Evolutionary conservation across 2,797 vertebrate genomes (phyloP), one percentile per base, ranked within the genome.

Genomic region (Buceros bicornis): DNA sequence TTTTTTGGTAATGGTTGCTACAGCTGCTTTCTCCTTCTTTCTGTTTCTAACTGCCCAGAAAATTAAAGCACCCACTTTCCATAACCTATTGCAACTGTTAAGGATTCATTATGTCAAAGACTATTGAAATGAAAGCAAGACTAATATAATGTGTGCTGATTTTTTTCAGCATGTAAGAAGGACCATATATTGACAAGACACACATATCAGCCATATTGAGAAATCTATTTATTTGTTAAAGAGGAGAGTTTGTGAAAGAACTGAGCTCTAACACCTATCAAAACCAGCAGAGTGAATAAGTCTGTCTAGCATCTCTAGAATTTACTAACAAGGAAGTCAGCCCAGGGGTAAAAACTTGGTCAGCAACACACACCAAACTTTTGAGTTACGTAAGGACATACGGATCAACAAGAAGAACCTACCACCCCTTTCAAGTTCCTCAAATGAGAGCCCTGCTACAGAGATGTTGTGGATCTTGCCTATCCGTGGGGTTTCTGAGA

Each of bases 31-130:
- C n/a, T 70, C 10, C 10, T 60, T 26, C 47, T 62, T 89, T 82
- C 37, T 18, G 82, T 72, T 94, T 94, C 26, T 58, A 13, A 50
- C 65, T 76, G 45, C 79, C 90, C 40, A 81, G 57, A 78, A 95
- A 57, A 91, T 80, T 61, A 84, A 88, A 90, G 65, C 65, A 87
- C 4, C 4, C 29, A 60, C 45, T 86, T 93, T 43, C 37, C 35
- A 76, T 62, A 69, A 89, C 6, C 43, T 80, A 43, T 20, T 51
- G 33, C 18, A 86, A 74, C 29, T 77, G 17, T 58, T 70, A 93
- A 84, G 19, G 31, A 84, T 78, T 87, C 80, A 37, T 16, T 43
- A 47, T 2, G 3, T 72, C 45, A 72, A 87, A 85, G 64, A 58
- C 61, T 67, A 81, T 7, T 72, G 70, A 84, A 79, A 69, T 62